These are phyloP conservation scores for Mongoloraphidia duomilia DNA, from an alignment of 2,888 invertebrate species.

Conservation along the genomic window DNA sequence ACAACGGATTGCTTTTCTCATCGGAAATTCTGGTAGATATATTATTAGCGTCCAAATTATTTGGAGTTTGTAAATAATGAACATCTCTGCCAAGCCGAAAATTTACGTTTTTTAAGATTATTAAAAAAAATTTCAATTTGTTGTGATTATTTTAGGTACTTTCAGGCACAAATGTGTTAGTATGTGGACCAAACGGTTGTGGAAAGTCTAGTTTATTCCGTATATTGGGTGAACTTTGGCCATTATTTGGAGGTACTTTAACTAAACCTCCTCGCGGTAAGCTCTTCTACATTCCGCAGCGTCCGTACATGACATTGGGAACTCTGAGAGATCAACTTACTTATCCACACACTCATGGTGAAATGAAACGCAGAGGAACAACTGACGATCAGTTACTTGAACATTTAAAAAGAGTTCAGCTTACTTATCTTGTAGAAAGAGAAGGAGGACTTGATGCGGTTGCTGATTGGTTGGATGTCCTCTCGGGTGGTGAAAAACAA, in stretches of 20 bases:
- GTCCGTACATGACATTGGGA: slow-evolving; percentile 97
- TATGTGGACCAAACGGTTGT: slow-evolving; percentile 97
- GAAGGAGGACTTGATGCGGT: slow-evolving; percentile 85
- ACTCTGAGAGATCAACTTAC: slow-evolving; percentile 81
- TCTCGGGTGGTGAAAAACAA: slow-evolving; percentile 97
- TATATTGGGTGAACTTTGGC: slow-evolving; percentile 95
- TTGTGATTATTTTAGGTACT: slow-evolving; percentile 14
- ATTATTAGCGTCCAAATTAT: no score
- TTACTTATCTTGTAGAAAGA: slow-evolving; percentile 67
- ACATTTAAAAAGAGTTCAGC: slow-evolving; percentile 69
- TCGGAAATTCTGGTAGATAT: no score
- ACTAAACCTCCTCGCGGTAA: slow-evolving; percentile 93
- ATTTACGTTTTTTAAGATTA: neutral
- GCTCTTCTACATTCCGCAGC: slow-evolving; percentile 92
- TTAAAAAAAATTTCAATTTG: neutral
- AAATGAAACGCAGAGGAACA: slow-evolving; percentile 65
- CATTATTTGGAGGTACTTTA: slow-evolving; percentile 82
- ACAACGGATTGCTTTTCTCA: no score
- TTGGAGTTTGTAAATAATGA: no score
- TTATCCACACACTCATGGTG: slow-evolving; percentile 82
- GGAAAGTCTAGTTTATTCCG: slow-evolving; percentile 96
- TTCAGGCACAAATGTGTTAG: slow-evolving; percentile 92
- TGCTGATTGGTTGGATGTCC: slow-evolving; percentile 97
- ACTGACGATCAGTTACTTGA: slow-evolving; percentile 63
- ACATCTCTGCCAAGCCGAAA: neutral